Percentiles rank a stretch among this genome's conserved stretches.
phyloP scores from a whole-genome alignment of 2,113 vertebrate species.

The Callorhinus ursinus region DNA sequence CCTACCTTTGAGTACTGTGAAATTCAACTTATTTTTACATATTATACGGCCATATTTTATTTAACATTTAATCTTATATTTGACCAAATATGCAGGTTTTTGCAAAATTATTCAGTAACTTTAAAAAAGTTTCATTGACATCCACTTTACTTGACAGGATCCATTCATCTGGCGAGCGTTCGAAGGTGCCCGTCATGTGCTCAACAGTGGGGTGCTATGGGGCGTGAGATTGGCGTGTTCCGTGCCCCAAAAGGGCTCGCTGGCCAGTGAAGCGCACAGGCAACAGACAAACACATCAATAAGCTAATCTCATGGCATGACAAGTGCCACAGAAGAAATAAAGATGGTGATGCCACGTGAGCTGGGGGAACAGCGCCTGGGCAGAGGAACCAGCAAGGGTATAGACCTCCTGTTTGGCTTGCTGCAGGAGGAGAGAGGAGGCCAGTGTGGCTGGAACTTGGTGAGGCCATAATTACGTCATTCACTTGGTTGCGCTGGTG shows the following conservation, averaged over 20 bases:
- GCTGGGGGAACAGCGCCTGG: background rate
- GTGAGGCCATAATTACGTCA: background rate
- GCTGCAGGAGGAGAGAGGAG: background rate
- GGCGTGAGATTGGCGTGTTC: background rate
- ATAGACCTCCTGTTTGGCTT: background rate
- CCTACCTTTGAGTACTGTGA: background rate
- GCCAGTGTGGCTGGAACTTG: background rate
- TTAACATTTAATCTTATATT: background rate
- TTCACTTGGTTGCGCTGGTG: background rate
- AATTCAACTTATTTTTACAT: background rate
- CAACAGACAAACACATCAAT: background rate
- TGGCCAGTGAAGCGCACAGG: background rate
- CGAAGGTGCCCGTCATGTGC: fast-evolving
- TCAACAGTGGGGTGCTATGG: background rate
- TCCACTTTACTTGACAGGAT: background rate
- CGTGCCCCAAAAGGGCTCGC: background rate
- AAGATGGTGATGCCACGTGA: background rate
- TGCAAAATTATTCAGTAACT: constrained; percentile 8
- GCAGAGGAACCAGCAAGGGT: background rate
- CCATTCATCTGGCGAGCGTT: background rate
- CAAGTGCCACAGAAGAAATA: background rate
- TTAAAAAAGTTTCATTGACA: background rate
- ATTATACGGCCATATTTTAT: background rate
- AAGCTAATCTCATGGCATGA: background rate
- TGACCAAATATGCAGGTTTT: background rate